These are phyloP conservation scores for Diachrysia chrysitis DNA, from an alignment of 2,888 invertebrate species.

Conservation along the genomic window DNA sequence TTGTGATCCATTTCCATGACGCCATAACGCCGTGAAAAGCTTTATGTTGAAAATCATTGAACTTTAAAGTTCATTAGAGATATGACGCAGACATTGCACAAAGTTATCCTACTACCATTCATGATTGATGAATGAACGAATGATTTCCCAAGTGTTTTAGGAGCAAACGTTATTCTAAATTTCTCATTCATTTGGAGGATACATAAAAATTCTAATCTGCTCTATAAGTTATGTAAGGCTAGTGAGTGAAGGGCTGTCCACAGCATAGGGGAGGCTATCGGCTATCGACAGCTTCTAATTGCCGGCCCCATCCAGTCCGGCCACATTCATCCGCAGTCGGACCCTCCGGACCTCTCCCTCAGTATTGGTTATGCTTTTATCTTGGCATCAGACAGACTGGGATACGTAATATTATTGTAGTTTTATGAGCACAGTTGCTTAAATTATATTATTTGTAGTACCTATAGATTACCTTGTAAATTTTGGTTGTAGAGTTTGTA, in stretches of 20 bases:
- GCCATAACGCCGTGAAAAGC: no score
- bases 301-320: constrained; percentile 4
- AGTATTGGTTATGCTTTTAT: constrained; percentile 8
- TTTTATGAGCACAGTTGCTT: background rate
- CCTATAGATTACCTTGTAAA: no score
- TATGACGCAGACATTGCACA: no score
- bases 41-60: no score
- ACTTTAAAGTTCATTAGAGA: no score
- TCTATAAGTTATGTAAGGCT: constrained; percentile 1
- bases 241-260: constrained; percentile 21
- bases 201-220: background rate
- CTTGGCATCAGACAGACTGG: background rate
- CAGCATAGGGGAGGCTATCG: background rate
- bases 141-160: no score
- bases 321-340: constrained; percentile 42
- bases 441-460: no score
- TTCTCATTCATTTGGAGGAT: no score
- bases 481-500: no score
- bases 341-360: constrained; percentile 24
- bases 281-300: constrained; percentile 37
- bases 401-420: background rate
- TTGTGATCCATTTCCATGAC: background rate
- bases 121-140: no score
- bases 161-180: no score
- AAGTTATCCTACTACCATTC: no score